Evolutionary conservation across 2,113 vertebrate genomes (phyloP), one percentile per base, ranked within the genome.

Genomic region (Paratilapia polleni): DNA sequence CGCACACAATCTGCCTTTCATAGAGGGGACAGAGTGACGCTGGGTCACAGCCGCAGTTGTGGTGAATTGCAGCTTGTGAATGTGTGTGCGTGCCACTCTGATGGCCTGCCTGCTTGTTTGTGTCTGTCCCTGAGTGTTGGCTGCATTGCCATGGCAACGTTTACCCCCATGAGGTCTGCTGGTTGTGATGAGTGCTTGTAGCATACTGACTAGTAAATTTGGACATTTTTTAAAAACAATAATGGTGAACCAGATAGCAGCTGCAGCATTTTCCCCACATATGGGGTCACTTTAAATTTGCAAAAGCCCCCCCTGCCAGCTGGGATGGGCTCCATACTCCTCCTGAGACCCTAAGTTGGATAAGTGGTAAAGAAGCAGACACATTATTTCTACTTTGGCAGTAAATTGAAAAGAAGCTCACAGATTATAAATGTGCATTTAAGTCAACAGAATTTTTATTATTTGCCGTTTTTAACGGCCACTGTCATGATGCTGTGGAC

Each of bases 1-100:
- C 81, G 66, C 84, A 83, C 84, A 92, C 92, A 94, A 89, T 94
- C 91, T 94, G 88, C 88, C 89, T 92, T 94, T 94, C 88, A 94
- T 90, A 74, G 80, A 79, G 90, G 86, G 87, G 81, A 84, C 81
- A 41, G 83, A 85, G 81, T 47, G 90, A 75, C 26, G 80, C 83
- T 83, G 87, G 80, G 91, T 41, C 38, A 10, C 58, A 83, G 82
- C 77, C 11, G 59, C 41, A 81, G 82, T 83, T 78, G 60, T 14
- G 77, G 81, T 59, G 64, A 77, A 77, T 66, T 81, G 83, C 70
- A 5, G 62, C 68, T 80, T 4, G 43, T 17, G 20, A 56, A 36
- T 74, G 80, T 49, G 52, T 20, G 63, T 19, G 26, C 52, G 54
- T 36, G 66, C 80, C 58, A 64, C 78, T 88, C 73, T 86, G 84